Evolutionary conservation across 2,113 vertebrate species (phyloP), one percentile per base, ranked within the genome.

Genomic region (Paracanthobrama guichenoti): DNA sequence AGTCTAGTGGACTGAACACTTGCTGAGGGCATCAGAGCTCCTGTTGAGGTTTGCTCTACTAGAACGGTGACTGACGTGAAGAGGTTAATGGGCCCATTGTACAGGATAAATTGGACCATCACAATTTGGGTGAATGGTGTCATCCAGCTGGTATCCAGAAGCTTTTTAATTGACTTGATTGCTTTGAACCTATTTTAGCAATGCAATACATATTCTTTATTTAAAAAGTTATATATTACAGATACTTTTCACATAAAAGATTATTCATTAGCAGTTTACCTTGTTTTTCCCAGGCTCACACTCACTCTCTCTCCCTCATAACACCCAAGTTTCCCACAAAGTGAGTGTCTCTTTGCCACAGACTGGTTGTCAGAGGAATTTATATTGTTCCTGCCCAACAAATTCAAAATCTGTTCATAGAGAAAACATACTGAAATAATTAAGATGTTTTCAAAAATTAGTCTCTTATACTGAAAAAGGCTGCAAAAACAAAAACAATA

Each of bases 81-180:
- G 81, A 96, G 87, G 81, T 83, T 91, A 0, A 90, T 84, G 2
- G 93, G 87, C 9, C 93, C 90, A 84, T 90, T 94, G 79, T 93
- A 96, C 64, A 96, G 87, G 39, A 90, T 87, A 80, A 96, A 94
- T 66, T 91, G 92, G 71, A 93, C 75, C 42, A 88, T 88, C 77
- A 93, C 3, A 2, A 90, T 86, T 66, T 72, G 81, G 9, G 91
- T 93, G 66, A 44, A 72, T 53, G 3, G 0, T 44, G 78, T 71
- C 2, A 93, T 48, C 95, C 95, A 95, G 10, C 83, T 26, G 2
- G 20, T 11, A 4, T 83, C 89, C 42, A 42, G 81, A 86, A 95
- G 89, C 12, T 74, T 28, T 13, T 50, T 85, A 64, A 96, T 87
- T n/a, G 50, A 90, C 0, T 50, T 74, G 0, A 53, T 77, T 24